Conservation (phyloP, 2,797 vertebrate species). For the Graptemys geographica region DNA sequence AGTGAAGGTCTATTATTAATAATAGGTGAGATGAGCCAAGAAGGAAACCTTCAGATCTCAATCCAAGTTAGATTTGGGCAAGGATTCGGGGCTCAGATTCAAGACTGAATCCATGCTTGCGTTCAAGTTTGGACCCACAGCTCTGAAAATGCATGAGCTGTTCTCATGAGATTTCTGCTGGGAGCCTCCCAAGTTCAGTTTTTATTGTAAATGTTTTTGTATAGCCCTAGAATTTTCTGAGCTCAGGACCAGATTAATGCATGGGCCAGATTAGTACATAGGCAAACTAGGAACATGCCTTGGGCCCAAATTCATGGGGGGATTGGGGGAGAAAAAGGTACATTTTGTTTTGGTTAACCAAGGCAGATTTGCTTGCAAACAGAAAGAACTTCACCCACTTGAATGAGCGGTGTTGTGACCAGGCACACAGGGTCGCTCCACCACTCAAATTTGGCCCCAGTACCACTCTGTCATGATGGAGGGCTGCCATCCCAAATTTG, state of each 20-base stretch:
- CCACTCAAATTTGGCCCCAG: no score
- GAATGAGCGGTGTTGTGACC: neutral
- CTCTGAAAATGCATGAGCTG: neutral
- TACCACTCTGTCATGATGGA: no score
- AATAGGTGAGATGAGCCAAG: slow-evolving; percentile 4
- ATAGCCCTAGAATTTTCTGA: neutral
- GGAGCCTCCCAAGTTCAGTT: neutral
- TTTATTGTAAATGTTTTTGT: neutral
- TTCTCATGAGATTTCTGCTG: neutral
- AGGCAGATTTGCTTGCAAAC: neutral
- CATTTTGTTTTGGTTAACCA: neutral
- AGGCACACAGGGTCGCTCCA: no score
- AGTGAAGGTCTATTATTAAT: neutral
- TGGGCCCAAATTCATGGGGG: neutral
- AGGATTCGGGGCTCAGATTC: slow-evolving; percentile 2
- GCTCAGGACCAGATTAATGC: neutral
- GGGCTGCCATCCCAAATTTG: no score
- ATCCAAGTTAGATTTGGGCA: neutral
- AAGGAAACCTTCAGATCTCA: neutral
- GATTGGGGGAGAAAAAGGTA: neutral
- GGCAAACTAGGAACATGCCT: neutral
- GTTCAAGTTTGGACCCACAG: neutral
- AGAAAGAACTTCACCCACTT: neutral
- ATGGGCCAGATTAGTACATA: neutral
- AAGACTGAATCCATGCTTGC: neutral